Percentiles rank a stretch among this genome's conserved stretches.
Evolutionary conservation across 2,797 vertebrate species (phyloP).

Genomic region (Buceros bicornis): DNA sequence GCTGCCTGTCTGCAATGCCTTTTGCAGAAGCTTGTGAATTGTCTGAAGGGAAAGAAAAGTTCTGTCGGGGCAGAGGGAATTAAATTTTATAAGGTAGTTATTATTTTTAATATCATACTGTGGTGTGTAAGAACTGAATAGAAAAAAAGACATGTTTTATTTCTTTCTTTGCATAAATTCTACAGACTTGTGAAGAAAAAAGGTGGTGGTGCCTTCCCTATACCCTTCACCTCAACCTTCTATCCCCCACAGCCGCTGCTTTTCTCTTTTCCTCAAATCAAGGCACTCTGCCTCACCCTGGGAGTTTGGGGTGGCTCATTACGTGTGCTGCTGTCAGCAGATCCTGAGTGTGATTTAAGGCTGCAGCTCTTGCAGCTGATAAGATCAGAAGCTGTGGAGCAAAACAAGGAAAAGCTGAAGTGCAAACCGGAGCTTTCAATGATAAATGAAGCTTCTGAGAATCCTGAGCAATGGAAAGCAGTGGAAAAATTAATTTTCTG

Average conservation of each 20-base stretch:
- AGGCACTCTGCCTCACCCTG: not conserved
- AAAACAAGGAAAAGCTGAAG: not conserved
- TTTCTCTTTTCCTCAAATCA: not conserved
- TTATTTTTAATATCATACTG: conserved; percentile 28
- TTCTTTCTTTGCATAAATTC: not conserved
- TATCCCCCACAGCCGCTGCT: rapidly evolving
- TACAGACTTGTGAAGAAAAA: not conserved
- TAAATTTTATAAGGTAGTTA: conserved; percentile 35
- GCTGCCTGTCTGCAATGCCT: not conserved
- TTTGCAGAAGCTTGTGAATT: not conserved
- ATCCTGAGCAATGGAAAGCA: not conserved
- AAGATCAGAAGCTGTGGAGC: not conserved
- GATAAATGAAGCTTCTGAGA: not conserved
- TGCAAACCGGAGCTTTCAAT: not conserved
- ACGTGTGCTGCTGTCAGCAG: not conserved
- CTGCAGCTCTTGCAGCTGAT: not conserved
- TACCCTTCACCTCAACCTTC: not conserved
- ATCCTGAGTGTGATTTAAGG: not conserved
- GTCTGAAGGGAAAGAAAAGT: not conserved
- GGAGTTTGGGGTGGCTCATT: not conserved
- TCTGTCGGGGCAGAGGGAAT: conserved; percentile 1
- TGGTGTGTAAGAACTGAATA: not conserved
- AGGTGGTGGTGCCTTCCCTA: not conserved
- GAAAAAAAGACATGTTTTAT: not conserved
- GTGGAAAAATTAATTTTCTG: not conserved